Evolutionary conservation across 2,888 invertebrate species (phyloP), one percentile per base, ranked within the genome.

Genomic region (Brachypterus glaber): DNA sequence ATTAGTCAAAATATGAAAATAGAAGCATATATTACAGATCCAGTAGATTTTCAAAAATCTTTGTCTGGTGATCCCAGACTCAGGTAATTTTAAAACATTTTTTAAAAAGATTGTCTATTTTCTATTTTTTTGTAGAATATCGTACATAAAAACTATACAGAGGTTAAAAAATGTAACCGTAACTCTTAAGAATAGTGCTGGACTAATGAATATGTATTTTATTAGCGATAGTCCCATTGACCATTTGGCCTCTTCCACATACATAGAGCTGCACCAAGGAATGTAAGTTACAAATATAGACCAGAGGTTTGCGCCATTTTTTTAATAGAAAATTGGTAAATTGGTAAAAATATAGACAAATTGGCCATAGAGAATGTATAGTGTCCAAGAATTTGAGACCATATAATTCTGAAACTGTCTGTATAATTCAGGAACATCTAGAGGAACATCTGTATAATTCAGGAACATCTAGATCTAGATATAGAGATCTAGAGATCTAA

Each of bases 1-100:
- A 45, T 59, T 8, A 53, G 59, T 35, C 34, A 36, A 17, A 57
- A 69, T 13, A 67, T 72, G 47, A 61, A 70, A 46, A 59, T 78
- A 30, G 57, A 64, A 3, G 55, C 71, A 14, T 74, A 72, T 46
- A 64, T 66, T 30, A 71, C 73, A 54, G 74, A 76, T 50, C 71
- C 74, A 0, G 73, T 73, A 37, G 69, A 73, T 24, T 74, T 74
- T 47, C 55, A 63, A 25, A 77, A 76, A 54, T 74, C 77, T 1
- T 52, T 75, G 31, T 74, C 71, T 32, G 79, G 78, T 17, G 74
- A 73, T 47, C 76, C 79, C 1, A 72, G 74, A 55, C 52, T 79
- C 2, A 74, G 77, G 78, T 78, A 61, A 61, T 27, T 9, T 7
- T 21, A 33, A 33, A 17, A 12, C 26, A 34, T n/a, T 29, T 34